A percentile compares a stretch with the other conserved stretches of the same genome.
These are phyloP conservation scores for Anguilla japonica DNA, from an alignment of 2,113 vertebrate genomes.

Conservation along the genomic window DNA sequence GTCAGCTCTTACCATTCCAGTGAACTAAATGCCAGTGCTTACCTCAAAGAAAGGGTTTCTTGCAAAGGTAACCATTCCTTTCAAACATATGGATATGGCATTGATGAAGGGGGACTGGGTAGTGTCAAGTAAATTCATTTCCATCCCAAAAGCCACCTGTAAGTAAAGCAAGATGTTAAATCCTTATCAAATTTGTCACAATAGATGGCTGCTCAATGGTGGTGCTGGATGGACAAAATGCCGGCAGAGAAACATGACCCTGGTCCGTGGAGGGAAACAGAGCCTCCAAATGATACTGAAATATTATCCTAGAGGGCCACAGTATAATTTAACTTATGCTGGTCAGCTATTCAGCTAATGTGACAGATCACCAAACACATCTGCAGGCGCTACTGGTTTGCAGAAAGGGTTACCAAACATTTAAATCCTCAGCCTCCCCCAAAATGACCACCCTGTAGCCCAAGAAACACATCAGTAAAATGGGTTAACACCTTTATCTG, in stretches of 20 bases:
- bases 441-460: no score
- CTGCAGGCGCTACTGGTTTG: no score
- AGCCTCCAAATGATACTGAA: no score
- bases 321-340: background rate
- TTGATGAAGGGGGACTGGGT: constrained; percentile 68
- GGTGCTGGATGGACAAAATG: no score
- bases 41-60: constrained; percentile 68
- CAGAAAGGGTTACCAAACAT: no score
- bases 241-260: no score
- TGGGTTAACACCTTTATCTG: no score
- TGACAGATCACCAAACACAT: no score
- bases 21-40: constrained; percentile 19
- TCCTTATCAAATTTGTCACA: background rate
- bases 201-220: background rate
- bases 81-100: constrained; percentile 72
- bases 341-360: no score
- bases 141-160: constrained; percentile 84
- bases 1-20: constrained; percentile 44
- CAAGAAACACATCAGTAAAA: no score
- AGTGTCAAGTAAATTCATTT: constrained; percentile 70
- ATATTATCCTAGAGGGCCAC: background rate
- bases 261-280: no score
- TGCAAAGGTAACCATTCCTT: constrained; percentile 61
- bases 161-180: constrained; percentile 5
- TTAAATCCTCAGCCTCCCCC: no score